Evolutionary conservation across 2,113 vertebrate genomes (phyloP), one percentile per base, ranked within the genome.

Genomic region (Datnioides undecimradiatus): DNA sequence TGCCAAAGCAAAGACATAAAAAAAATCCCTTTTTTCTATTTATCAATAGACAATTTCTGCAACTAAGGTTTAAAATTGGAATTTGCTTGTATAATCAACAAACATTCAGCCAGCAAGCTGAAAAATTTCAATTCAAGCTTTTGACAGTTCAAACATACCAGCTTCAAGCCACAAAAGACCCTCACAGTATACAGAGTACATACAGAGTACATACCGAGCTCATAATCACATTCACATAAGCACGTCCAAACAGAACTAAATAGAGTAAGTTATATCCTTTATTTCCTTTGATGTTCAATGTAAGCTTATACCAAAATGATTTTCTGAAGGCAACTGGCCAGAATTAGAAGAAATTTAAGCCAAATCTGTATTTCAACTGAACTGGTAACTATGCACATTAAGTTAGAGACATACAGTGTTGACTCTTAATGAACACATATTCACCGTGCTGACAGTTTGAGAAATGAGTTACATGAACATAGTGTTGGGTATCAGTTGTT

Each of bases 231-330:
- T 72, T 67, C 36, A 13, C 10, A 17, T 11, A 23, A 17, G 23
- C 21, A n/a, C 10, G 29, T 41, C 46, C 10, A 55, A 49, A 57
- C 31, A 36, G 25, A 72, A 25, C 41, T 36, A 9, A 7, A 55
- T 23, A 65, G 31, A 62, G 40, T 41, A 48, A 41, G 9, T 6
- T 6, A 40, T 12, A 51, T 72, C 48, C 19, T n/a, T 58, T 68
- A 55, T 55, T 75, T 45, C 29, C 13, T 66, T 41, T 66, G 38
- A 74, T 45, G 45, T 51, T 68, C n/a, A n/a, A n/a, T n/a, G n/a
- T n/a, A n/a, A n/a, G n/a, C n/a, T n/a, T n/a, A n/a, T 38, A 43
- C 57, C 57, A 19, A 48, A 54, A 55, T 38, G 46, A 54, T 63
- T 76, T 69, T 74, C 23, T 51, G n/a, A 19, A 48, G 38, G 43